Base-by-base conservation (phyloP, 2,113 vertebrate species). In the Microcebus murinus region DNA sequence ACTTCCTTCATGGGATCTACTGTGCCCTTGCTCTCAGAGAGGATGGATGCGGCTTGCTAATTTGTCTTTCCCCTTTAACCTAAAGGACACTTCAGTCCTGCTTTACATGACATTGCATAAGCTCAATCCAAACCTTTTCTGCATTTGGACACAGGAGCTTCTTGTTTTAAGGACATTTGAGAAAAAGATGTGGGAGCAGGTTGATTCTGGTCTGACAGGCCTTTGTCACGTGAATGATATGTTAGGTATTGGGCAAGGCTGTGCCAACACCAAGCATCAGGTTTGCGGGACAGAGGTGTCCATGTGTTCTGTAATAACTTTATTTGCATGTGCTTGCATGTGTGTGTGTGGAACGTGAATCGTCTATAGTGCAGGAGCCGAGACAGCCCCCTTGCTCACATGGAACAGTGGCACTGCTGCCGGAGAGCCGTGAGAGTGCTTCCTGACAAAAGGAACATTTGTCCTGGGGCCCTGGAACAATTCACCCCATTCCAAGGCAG, bases 191-290 rank as follows among this genome's bases (percentile, higher is more conserved):
- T 71, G 65, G 36, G 34, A 11, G n/a, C 3, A 4, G 3, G 29
- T 55, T 20, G 21, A 31, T 71, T 45, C 13, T n/a, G 61, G 50
- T 11, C 65, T 71, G 5, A 31, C 15, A 9, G 45, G 17, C 25
- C 34, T 36, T 50, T 1, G 9, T 50, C 15, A 29, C 29, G 4
- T 52, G 15, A 77, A 67, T 3, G 17, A 29, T 1, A 17, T 27
- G 6, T n/a, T 21, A 23, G 34, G 45, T 39, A 12, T 39, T n/a
- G 42, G 31, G 10, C 45, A 36, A 9, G 27, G 34, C 25, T 15
- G 1, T 2, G 12, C 8, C 5, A 8, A 1, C 63, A 12, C 5
- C 7, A 29, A 7, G 15, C 6, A 0, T 5, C 11, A 63, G 48
- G 8, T 39, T 4, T 15, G 34, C 10, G 12, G 7, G 36, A 29